A percentile compares a stretch with the other conserved stretches of the same genome.
phyloP scores from a whole-genome alignment of 2,113 vertebrate genomes.

The Charina bottae region DNA sequence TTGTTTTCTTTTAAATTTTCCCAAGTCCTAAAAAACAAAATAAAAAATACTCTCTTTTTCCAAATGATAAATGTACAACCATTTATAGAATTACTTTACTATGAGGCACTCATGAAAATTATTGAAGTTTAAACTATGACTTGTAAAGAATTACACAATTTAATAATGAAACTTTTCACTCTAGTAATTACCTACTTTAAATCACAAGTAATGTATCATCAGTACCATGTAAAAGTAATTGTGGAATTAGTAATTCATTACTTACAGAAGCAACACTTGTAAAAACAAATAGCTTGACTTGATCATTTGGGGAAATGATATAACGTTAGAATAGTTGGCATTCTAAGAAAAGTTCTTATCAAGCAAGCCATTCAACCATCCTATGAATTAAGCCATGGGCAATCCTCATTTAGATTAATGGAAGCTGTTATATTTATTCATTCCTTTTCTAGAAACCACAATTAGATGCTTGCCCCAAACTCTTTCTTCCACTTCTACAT shows the following conservation, averaged over 20 bases:
- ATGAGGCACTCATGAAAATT: constrained; percentile 9
- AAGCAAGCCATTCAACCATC: neutral
- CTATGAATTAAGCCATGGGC: neutral
- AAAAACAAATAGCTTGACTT: constrained; percentile 27
- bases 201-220: constrained; percentile 51
- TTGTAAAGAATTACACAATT: constrained; percentile 37
- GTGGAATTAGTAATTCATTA: constrained; percentile 57
- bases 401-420: constrained; percentile 10
- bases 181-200: constrained; percentile 54
- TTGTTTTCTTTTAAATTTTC: neutral
- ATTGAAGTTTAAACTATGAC: constrained; percentile 53
- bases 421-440: neutral
- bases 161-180: constrained; percentile 54
- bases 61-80: constrained; percentile 18
- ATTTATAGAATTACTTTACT: constrained; percentile 43
- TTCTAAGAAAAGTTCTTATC: constrained; percentile 13
- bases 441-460: neutral
- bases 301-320: constrained; percentile 18
- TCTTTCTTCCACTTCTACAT: neutral
- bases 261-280: constrained; percentile 38
- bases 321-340: neutral
- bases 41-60: constrained; percentile 2
- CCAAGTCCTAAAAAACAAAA: neutral
- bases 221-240: constrained; percentile 51
- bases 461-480: neutral